Conservation (phyloP, 2,888 invertebrate species). For the Mermis nigrescens region DNA sequence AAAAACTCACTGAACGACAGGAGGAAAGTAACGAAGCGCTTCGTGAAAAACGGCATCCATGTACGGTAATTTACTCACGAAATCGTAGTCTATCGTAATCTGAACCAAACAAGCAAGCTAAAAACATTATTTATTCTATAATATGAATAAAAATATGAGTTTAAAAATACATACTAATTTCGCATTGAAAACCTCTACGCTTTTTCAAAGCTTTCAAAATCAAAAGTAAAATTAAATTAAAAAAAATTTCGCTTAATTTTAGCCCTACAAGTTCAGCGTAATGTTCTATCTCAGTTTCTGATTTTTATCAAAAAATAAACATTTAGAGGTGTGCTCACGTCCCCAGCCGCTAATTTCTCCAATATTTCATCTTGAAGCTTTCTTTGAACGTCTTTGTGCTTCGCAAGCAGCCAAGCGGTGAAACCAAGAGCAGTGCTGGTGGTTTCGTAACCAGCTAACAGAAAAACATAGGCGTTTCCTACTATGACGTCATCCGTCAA, state of each 20-base stretch:
- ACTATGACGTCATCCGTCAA: not conserved
- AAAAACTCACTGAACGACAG: conserved; percentile 20
- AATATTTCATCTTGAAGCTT: conserved; percentile 36
- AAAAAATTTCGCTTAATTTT: not conserved
- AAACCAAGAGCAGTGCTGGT: conserved; percentile 38
- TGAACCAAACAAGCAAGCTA: not conserved
- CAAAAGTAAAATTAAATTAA: too few species aligned
- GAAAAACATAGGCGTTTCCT: conserved; percentile 27
- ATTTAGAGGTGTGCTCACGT: too few species aligned
- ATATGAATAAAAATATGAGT: too few species aligned
- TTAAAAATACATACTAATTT: too few species aligned
- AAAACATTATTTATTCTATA: too few species aligned
- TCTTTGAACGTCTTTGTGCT: conserved; percentile 36
- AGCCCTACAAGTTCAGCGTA: not conserved
- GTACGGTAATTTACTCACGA: conserved; percentile 20
- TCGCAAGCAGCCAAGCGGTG: conserved; percentile 36
- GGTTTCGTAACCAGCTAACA: conserved; percentile 41
- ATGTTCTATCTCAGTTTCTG: too few species aligned
- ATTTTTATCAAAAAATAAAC: too few species aligned
- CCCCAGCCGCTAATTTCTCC: conserved; percentile 20
- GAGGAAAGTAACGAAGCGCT: conserved; percentile 22
- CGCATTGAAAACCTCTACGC: too few species aligned
- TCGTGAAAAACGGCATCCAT: conserved; percentile 27
- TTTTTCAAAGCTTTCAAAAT: too few species aligned
- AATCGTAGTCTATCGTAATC: conserved; percentile 15